Conservation (phyloP, 2,888 invertebrate genomes). For the Phyto melanocephala region DNA sequence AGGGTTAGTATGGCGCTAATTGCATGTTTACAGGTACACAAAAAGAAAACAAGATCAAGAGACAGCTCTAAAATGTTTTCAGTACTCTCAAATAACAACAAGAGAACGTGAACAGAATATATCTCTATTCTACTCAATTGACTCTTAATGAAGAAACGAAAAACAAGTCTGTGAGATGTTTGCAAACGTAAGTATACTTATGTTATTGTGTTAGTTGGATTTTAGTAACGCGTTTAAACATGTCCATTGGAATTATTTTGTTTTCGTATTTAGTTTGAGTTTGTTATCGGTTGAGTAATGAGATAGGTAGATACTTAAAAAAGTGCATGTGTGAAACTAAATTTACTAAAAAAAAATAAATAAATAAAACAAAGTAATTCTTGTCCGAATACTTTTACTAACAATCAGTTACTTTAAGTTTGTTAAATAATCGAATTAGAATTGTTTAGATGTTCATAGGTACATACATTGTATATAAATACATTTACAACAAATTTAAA, state of each 20-base stretch:
- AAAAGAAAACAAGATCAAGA: slow-evolving; percentile 32
- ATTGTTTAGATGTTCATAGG: neutral
- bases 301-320: slow-evolving; percentile 48
- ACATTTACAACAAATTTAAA: neutral
- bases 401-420: neutral
- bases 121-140: neutral
- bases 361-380: slow-evolving; percentile 14
- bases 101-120: neutral
- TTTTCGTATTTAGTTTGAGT: slow-evolving; percentile 61
- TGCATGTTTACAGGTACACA: slow-evolving; percentile 52
- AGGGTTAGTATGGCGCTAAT: slow-evolving; percentile 53
- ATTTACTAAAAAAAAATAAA: neutral
- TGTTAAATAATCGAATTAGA: neutral
- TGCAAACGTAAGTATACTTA: no score
- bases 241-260: slow-evolving; percentile 50
- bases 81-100: slow-evolving; percentile 8
- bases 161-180: neutral
- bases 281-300: slow-evolving; percentile 58
- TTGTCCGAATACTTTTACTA: neutral
- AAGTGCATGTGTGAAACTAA: slow-evolving; percentile 41
- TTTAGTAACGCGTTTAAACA: slow-evolving; percentile 52
- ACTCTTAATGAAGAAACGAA: neutral
- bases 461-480: no score
- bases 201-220: neutral
- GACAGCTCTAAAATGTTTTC: neutral